Conservation (phyloP, 2,888 invertebrate species). For the Himalopsyche kuldschensis region DNA sequence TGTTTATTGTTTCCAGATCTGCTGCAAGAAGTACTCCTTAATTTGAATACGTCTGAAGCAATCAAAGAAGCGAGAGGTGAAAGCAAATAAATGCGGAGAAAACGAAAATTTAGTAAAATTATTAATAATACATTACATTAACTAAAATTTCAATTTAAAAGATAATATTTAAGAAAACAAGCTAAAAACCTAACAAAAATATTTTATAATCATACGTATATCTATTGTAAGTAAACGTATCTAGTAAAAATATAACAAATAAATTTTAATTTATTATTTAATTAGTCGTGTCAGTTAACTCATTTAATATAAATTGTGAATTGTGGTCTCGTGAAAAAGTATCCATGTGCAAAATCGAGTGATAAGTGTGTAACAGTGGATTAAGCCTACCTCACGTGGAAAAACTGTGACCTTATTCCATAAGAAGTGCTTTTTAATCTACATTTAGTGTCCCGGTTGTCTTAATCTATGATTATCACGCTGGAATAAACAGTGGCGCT, state of each 20-base stretch:
- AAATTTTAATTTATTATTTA: not conserved
- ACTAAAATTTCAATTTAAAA: not conserved
- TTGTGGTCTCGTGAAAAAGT: not conserved
- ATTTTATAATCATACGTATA: not conserved
- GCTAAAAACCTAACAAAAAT: not conserved
- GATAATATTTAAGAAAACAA: not conserved
- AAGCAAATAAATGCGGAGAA: slow-evolving; percentile 32
- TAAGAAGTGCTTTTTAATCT: not conserved
- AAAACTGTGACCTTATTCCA: not conserved
- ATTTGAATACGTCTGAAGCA: not conserved
- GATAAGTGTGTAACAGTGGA: not conserved
- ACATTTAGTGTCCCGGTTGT: not conserved
- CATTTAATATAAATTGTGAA: not conserved
- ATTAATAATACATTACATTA: not conserved
- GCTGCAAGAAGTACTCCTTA: not conserved
- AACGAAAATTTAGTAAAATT: slow-evolving; percentile 19
- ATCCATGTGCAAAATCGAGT: not conserved
- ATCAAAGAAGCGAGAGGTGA: not conserved
- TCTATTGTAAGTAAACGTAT: not conserved
- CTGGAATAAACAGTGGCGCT: not conserved
- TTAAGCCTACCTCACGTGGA: not conserved
- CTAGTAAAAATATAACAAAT: not conserved
- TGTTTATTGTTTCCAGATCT: not conserved
- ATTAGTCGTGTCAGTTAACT: not conserved
- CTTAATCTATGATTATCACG: not conserved